These are phyloP conservation scores for Hecatera dysodea DNA, from an alignment of 2,888 invertebrate species.

Conservation along the genomic window DNA sequence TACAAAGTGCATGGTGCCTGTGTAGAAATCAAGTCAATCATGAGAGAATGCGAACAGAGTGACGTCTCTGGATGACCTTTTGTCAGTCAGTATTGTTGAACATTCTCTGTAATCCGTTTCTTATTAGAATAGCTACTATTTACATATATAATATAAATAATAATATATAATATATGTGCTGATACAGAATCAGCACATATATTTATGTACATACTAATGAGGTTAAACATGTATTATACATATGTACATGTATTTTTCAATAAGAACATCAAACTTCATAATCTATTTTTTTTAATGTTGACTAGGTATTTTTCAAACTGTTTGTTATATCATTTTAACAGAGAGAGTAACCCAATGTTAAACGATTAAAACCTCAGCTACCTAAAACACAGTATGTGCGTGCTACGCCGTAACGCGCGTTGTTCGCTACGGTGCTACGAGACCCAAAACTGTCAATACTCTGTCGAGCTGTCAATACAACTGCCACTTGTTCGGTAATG, in stretches of 20 bases:
- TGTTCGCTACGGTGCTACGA: conserved; percentile 32
- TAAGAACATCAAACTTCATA: too few species aligned
- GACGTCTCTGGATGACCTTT: background rate
- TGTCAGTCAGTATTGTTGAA: background rate
- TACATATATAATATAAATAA: background rate
- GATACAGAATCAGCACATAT: too few species aligned
- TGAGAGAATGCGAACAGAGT: background rate
- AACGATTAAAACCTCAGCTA: background rate
- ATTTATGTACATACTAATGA: too few species aligned
- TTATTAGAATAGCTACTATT: background rate
- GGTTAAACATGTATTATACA: too few species aligned
- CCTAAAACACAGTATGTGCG: background rate
- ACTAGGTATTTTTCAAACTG: too few species aligned
- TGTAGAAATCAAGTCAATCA: conserved; percentile 1
- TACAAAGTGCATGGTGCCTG: background rate
- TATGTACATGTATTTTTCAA: too few species aligned
- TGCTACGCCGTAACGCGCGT: conserved; percentile 33
- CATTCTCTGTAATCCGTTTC: background rate
- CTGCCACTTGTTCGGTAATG: background rate
- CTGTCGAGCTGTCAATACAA: conserved; percentile 7
- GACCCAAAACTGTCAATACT: conserved; percentile 1
- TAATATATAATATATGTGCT: too few species aligned
- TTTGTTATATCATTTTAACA: too few species aligned
- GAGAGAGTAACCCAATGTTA: too few species aligned
- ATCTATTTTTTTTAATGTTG: too few species aligned